Evolutionary conservation across 2,797 vertebrate species (phyloP).

Genomic region (Esox lucius): DNA sequence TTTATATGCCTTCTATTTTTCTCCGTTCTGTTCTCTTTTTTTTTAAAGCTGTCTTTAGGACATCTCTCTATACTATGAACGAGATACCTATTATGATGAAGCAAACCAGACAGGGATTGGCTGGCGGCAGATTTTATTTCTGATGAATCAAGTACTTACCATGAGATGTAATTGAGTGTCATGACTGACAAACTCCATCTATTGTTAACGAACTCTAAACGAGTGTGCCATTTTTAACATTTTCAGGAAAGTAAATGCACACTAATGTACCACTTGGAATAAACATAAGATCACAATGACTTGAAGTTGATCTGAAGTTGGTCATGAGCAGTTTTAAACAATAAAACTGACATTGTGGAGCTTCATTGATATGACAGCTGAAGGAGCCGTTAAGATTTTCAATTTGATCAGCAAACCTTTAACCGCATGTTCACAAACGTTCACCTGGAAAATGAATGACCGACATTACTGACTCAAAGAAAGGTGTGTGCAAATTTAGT

Average conservation of each 20-base stretch:
- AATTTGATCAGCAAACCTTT: slow-evolving; percentile 2
- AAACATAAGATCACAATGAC: background rate
- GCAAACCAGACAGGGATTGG: background rate
- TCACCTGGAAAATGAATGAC: background rate
- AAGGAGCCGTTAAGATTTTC: background rate
- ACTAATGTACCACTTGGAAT: background rate
- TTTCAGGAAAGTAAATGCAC: background rate
- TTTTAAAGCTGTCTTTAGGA: background rate
- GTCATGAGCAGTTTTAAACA: slow-evolving; percentile 1
- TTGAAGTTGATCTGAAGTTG: slow-evolving; percentile 6
- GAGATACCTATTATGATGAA: background rate
- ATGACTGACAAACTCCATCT: background rate
- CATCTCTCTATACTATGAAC: background rate
- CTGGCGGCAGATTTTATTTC: background rate
- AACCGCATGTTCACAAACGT: background rate
- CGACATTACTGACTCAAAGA: background rate
- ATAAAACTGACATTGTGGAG: background rate
- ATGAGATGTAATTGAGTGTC: background rate
- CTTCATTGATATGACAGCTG: background rate
- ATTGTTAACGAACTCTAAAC: background rate
- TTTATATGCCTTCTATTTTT: slow-evolving; percentile 25
- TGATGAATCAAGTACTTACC: background rate
- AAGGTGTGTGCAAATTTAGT: slow-evolving; percentile 18
- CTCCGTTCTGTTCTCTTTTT: slow-evolving; percentile 2
- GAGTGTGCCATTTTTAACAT: background rate